These are phyloP conservation scores for Helleia helle DNA, from an alignment of 2,888 invertebrate genomes.

Conservation along the genomic window DNA sequence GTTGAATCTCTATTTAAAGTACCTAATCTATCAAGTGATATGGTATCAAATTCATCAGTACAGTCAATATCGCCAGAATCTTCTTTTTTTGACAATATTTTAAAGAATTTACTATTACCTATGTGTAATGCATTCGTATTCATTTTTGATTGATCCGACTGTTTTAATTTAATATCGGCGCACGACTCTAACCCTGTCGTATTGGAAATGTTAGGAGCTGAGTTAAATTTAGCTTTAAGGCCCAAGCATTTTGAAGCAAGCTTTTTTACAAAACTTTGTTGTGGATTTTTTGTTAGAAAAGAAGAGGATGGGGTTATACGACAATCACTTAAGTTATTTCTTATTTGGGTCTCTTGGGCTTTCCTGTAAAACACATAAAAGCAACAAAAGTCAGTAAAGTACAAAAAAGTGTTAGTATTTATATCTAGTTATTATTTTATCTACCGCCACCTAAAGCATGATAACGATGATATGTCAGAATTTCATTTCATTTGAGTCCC, in stretches of 20 bases:
- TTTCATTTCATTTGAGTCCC: slow-evolving; percentile 13
- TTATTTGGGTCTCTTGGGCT: slow-evolving; percentile 65
- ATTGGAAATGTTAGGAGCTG: slow-evolving; percentile 67
- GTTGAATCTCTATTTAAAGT: slow-evolving; percentile 57
- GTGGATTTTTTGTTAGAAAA: slow-evolving; percentile 55
- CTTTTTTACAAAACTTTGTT: slow-evolving; percentile 68
- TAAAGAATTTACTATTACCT: slow-evolving; percentile 67
- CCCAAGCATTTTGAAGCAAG: slow-evolving; percentile 71
- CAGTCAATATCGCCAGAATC: slow-evolving; percentile 60
- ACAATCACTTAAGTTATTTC: slow-evolving; percentile 57
- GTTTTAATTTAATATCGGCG: slow-evolving; percentile 45
- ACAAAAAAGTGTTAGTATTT: slow-evolving; percentile 9
- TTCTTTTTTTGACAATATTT: slow-evolving; percentile 60
- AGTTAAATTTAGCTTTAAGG: slow-evolving; percentile 63
- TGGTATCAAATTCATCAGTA: slow-evolving; percentile 65
- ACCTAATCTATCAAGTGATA: slow-evolving; percentile 58
- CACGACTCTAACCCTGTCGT: slow-evolving; percentile 42
- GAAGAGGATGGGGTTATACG: slow-evolving; percentile 59
- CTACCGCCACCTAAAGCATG: slow-evolving; percentile 31
- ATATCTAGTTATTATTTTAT: slow-evolving; percentile 8
- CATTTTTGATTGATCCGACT: slow-evolving; percentile 35
- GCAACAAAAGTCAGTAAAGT: slow-evolving; percentile 40
- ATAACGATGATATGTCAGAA: not conserved
- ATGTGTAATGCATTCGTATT: slow-evolving; percentile 49
- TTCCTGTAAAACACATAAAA: slow-evolving; percentile 69